Evolutionary conservation across 2,797 vertebrate species (phyloP), one percentile per base, ranked within the genome.

Genomic region (Coccyzus lansbergi): DNA sequence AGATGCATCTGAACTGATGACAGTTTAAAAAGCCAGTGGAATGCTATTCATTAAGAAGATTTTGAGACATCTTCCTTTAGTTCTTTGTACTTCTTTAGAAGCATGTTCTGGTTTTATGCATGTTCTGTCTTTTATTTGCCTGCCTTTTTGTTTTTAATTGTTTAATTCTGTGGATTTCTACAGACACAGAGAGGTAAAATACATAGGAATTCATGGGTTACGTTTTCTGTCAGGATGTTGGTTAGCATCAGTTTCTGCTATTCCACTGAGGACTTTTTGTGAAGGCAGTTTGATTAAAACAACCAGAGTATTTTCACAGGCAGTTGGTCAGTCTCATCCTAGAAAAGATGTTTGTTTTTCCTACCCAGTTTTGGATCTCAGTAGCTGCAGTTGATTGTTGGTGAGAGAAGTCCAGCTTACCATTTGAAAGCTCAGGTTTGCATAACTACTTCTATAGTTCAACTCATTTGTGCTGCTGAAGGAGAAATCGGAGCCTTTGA

Each of bases 41-140:
- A 68, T 79, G 60, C 55, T 92, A 90, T 78, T 75, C 21, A 18
- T 64, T 22, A 17, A 34, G 26, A 72, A 77, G 53, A 44, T 74
- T 67, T 80, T 74, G 55, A 75, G 48, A 90, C 77, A 38, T 68
- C 42, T 44, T 49, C 29, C 26, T 82, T 70, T 24, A 85, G 68
- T n/a, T 88, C 24, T 68, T 67, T 13, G 11, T 58, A 44, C 44
- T 60, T 53, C 33, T 85, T 71, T 70, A 83, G 87, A 92, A 86
- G 53, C 72, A 62, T 75, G 20, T 81, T 86, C 44, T 80, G n/a
- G 1, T 36, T 93, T 53, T 84, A 8, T 82, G 52, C 80, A 56
- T 87, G 58, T 86, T 70, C 33, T 82, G 24, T 70, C 55, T 91
- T 70, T 55, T 77, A 46, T 84, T 86, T 93, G 34, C 40, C 28